Percentiles rank a stretch among this genome's conserved stretches.
These are phyloP conservation scores for Rhipidura dahli DNA, from an alignment of 2,113 vertebrate species.

Conservation along the genomic window DNA sequence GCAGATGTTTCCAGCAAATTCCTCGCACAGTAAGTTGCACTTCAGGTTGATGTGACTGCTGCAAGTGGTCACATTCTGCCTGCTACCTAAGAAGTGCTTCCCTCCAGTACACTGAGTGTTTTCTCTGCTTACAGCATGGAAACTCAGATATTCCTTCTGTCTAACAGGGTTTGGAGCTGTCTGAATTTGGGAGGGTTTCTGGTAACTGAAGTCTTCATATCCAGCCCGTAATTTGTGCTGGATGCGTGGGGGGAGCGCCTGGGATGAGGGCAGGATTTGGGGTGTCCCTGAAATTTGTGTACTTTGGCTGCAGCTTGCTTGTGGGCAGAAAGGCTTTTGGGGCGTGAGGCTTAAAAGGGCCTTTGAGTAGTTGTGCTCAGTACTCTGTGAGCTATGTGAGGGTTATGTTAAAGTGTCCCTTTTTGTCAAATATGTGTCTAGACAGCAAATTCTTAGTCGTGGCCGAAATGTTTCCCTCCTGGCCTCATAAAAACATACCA, in stretches of 20 bases:
- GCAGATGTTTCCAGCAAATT: not conserved
- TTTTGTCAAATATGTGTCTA: not conserved
- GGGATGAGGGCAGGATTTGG: not conserved
- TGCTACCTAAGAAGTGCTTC: not conserved
- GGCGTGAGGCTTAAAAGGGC: not conserved
- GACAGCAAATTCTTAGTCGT: not conserved
- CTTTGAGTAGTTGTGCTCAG: not conserved
- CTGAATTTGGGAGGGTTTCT: not conserved
- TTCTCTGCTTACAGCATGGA: not conserved
- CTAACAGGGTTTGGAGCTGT: not conserved
- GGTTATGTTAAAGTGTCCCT: not conserved
- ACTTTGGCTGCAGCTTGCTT: not conserved
- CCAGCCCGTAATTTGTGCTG: not conserved
- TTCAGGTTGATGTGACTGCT: not conserved
- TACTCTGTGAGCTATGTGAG: not conserved
- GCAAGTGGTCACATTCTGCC: not conserved
- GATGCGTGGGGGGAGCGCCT: not conserved
- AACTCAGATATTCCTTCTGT: not conserved
- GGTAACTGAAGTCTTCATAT: not conserved
- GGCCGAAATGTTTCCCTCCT: slow-evolving; percentile 7
- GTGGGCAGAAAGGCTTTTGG: not conserved
- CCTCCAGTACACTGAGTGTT: rapidly evolving
- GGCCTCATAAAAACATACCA: slow-evolving; percentile 4
- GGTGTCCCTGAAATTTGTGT: not conserved
- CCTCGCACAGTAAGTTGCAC: not conserved